Conservation (phyloP, 1,140 invertebrate species). For the Pantala flavescens region DNA sequence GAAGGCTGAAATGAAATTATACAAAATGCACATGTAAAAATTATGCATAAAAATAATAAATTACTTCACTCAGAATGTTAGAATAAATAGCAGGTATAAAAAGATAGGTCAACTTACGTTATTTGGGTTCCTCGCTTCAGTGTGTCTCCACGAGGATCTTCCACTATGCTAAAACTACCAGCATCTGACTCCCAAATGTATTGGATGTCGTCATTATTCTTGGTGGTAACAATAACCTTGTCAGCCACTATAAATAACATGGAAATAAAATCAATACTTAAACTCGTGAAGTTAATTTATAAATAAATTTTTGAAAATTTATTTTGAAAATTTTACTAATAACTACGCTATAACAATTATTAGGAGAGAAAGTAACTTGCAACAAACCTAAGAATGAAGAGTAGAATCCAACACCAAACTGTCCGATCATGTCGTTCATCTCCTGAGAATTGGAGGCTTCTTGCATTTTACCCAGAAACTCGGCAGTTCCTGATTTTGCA, state of each 20-base stretch:
- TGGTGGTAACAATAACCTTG: constrained; percentile 84
- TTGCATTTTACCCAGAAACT: constrained; percentile 92
- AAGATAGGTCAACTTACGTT: constrained; percentile 34
- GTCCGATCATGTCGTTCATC: constrained; percentile 79
- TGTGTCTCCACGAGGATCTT: constrained; percentile 90
- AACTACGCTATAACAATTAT: background rate
- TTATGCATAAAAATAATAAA: constrained; percentile 15
- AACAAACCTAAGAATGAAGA: constrained; percentile 73
- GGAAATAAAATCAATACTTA: constrained; percentile 11
- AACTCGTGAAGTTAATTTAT: background rate
- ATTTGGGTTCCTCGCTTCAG: constrained; percentile 80
- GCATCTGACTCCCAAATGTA: constrained; percentile 98
- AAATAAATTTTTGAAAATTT: background rate
- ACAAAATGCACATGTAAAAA: constrained; percentile 15
- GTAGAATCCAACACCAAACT: constrained; percentile 98
- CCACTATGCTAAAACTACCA: constrained; percentile 69
- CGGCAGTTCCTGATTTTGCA: constrained; percentile 97
- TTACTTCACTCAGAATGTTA: background rate
- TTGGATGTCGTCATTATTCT: constrained; percentile 91
- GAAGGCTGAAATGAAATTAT: constrained; percentile 47
- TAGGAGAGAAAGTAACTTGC: background rate
- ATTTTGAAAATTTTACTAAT: background rate
- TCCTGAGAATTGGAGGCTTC: constrained; percentile 52
- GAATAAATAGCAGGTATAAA: background rate
- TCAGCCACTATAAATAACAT: constrained; percentile 56